A percentile compares a stretch with the other conserved stretches of the same genome.
These are phyloP conservation scores for Enteromius radiatus DNA, from an alignment of 2,797 vertebrate species.

Conservation along the genomic window DNA sequence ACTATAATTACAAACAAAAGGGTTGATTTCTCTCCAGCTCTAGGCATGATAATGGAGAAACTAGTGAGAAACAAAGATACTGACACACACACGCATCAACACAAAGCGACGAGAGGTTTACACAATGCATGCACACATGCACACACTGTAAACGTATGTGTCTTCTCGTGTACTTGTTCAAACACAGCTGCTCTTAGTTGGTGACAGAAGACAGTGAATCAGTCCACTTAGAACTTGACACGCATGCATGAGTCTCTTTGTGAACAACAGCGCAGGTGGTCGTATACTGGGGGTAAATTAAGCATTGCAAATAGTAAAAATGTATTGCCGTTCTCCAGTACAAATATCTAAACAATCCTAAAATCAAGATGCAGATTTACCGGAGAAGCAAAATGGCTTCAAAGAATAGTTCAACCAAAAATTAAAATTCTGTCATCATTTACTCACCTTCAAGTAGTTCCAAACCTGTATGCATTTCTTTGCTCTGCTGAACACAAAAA, in stretches of 20 bases:
- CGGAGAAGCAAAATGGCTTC: not conserved
- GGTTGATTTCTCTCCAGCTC: constrained; percentile 78
- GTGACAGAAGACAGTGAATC: constrained; percentile 46
- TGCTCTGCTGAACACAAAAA: no score
- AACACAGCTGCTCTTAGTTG: constrained; percentile 61
- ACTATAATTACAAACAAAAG: constrained; percentile 85
- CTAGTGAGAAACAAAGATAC: constrained; percentile 72
- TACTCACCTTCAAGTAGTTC: no score
- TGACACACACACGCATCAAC: constrained; percentile 66
- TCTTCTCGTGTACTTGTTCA: constrained; percentile 54
- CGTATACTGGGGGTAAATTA: not conserved
- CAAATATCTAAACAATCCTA: constrained; percentile 35
- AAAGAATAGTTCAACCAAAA: no score
- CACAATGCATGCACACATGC: constrained; percentile 74
- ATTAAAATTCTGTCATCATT: no score
- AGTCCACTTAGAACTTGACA: not conserved
- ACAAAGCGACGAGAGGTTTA: constrained; percentile 75
- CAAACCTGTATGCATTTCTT: no score
- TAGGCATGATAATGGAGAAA: constrained; percentile 80
- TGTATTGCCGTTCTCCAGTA: constrained; percentile 25
- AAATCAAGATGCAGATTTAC: constrained; percentile 34
- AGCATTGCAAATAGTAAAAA: constrained; percentile 34
- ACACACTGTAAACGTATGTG: constrained; percentile 48
- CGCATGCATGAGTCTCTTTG: not conserved
- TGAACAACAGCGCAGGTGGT: not conserved